A percentile compares a stretch with the other conserved stretches of the same genome.
Conservation (phyloP, 1,140 invertebrate species). For the Drosophila rufa region DNA sequence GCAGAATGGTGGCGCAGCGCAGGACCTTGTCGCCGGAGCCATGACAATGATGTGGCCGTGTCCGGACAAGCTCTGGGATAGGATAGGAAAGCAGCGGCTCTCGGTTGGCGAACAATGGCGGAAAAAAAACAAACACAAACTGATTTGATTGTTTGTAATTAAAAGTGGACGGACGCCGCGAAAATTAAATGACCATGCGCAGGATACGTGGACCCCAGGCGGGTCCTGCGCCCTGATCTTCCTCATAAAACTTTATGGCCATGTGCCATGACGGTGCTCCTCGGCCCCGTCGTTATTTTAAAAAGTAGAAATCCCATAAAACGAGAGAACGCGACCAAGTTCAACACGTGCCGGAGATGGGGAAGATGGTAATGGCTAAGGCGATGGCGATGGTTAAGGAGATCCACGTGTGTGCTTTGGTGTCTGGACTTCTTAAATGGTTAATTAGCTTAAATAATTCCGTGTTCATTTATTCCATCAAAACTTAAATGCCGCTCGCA, state of each 20-base stretch:
- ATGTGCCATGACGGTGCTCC: conserved; percentile 45
- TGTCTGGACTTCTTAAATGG: conserved; percentile 51
- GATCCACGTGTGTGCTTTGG: conserved; percentile 11
- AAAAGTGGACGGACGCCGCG: conserved; percentile 75
- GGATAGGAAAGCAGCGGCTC: conserved; percentile 6
- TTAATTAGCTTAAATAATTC: conserved; percentile 64
- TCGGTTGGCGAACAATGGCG: conserved; percentile 8
- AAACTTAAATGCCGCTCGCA: conserved; percentile 48
- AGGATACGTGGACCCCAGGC: conserved; percentile 34
- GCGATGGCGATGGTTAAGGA: no score
- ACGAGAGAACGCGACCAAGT: conserved; percentile 30
- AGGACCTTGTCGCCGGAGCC: conserved; percentile 21
- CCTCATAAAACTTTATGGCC: conserved; percentile 74
- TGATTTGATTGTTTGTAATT: conserved; percentile 84
- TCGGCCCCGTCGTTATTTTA: conserved; percentile 62
- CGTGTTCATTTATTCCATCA: conserved; percentile 42
- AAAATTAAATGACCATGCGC: conserved; percentile 78
- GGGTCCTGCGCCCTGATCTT: conserved; percentile 11
- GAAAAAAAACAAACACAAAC: conserved; percentile 68
- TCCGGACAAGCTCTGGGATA: conserved; percentile 3
- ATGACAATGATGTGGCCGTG: conserved; percentile 53
- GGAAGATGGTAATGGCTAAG: conserved; percentile 3
- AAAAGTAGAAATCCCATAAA: conserved; percentile 71
- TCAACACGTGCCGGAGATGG: conserved; percentile 47
- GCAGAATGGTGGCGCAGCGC: conserved; percentile 18